Evolutionary conservation across 2,888 invertebrate genomes (phyloP), one percentile per base, ranked within the genome.

Genomic region (Cantharis nigra): DNA sequence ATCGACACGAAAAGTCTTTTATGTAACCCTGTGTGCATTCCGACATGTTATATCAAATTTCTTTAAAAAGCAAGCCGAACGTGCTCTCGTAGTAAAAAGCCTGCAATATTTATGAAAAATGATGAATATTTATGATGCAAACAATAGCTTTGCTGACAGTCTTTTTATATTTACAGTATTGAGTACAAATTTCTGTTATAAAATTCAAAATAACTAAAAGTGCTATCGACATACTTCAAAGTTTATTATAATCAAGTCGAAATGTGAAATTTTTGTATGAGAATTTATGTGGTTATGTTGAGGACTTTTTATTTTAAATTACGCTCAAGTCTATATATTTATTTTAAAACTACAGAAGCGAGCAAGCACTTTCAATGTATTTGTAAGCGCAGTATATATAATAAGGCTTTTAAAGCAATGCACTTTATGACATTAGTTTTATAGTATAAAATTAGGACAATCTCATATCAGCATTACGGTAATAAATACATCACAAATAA

Each of bases 111-210:
- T 63, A 72, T 30, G 71, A 71, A 63, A 63, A 72, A 33, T 72
- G 62, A 76, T 76, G 76, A 76, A 76, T 76, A 76, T 76, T 76
- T 72, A 76, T 76, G 76, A 69, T 64, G 49, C 33, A 33, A 67
- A 72, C 69, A 76, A 76, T 76, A 65, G 63, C 72, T 23, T 20
- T 69, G 63, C 69, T 70, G 72, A 64, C 72, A 33, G 76, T 70
- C 63, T 65, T 70, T 70, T 18, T 70, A 33, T 70, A 70, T 70
- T 28, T 70, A 33, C 70, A 70, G 26, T 67, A 67, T 67, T 67
- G 65, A 67, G 65, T 67, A 67, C 65, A 67, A 67, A 67, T 67
- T 67, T 26, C 65, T 67, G 23, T 16, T 67, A 67, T 67, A 67
- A 67, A 67, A 67, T 67, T 23, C 65, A 67, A 67, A 20, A 26